Percentiles rank a stretch among this genome's conserved stretches.
Evolutionary conservation across 2,113 vertebrate genomes (phyloP).

Genomic region (Sylvia atricapilla): DNA sequence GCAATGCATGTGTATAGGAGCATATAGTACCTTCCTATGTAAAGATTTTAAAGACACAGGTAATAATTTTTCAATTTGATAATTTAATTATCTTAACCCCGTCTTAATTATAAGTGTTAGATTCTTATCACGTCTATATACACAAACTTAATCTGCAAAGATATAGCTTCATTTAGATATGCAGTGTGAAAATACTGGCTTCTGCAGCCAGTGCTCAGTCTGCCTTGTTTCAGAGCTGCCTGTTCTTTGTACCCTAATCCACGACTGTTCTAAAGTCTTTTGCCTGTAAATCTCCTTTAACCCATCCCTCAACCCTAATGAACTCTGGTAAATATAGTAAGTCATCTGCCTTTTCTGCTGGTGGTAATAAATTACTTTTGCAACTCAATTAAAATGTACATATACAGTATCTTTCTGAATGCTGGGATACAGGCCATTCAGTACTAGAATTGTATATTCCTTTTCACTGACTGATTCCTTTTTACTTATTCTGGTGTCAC

Average conservation of each 20-base stretch:
- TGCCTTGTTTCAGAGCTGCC: not conserved
- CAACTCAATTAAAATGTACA: not conserved
- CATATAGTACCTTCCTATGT: not conserved
- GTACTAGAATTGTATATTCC: not conserved
- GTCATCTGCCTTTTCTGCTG: not conserved
- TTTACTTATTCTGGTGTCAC: slow-evolving; percentile 65
- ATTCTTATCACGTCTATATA: not conserved
- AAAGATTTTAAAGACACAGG: not conserved
- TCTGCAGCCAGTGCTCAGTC: not conserved
- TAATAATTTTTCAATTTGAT: not conserved
- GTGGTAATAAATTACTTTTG: not conserved
- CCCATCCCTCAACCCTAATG: not conserved
- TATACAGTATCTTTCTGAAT: not conserved
- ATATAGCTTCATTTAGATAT: not conserved
- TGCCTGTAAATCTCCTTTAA: not conserved
- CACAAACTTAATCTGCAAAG: not conserved
- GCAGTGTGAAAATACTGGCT: not conserved
- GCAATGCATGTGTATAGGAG: not conserved
- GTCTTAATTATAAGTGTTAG: not conserved
- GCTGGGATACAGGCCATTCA: not conserved
- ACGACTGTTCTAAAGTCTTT: not conserved
- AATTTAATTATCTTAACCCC: not conserved
- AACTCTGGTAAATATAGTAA: not conserved
- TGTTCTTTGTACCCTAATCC: not conserved
- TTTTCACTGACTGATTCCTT: slow-evolving; percentile 49